Conservation (phyloP, 1,140 invertebrate genomes). For the Paralvinella palmiformis region DNA sequence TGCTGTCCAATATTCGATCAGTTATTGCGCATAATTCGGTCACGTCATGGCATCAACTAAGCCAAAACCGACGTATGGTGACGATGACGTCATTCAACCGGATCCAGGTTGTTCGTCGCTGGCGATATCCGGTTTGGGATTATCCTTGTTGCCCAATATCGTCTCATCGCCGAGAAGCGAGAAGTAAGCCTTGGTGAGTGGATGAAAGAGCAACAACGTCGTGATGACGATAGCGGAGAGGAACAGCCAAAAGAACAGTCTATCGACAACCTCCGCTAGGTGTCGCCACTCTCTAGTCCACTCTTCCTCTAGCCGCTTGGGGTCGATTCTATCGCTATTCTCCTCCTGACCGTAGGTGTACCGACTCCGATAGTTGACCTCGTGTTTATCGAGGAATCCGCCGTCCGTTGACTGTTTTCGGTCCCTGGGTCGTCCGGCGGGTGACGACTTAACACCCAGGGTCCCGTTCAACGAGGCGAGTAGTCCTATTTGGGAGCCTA, state of each 20-base stretch:
- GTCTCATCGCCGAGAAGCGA: slow-evolving; percentile 10
- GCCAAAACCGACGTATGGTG: no score
- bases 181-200: slow-evolving; percentile 14
- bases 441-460: background rate
- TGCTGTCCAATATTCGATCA: no score
- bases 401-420: background rate
- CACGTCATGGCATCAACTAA: no score
- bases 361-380: background rate
- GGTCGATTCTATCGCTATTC: background rate
- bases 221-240: slow-evolving; percentile 14
- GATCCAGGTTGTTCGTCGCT: no score
- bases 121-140: no score
- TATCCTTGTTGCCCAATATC: slow-evolving; percentile 1
- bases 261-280: slow-evolving; percentile 20
- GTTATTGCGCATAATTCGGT: no score
- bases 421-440: background rate
- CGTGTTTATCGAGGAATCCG: background rate
- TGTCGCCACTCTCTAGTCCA: slow-evolving; percentile 20
- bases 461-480: slow-evolving; percentile 1
- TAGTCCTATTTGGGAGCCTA: background rate
- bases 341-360: background rate
- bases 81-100: no score
- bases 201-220: slow-evolving; percentile 20
- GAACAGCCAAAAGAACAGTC: slow-evolving; percentile 23
- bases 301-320: slow-evolving; percentile 9